Percentiles rank a stretch among this genome's conserved stretches.
Evolutionary conservation across 2,797 vertebrate species (phyloP).

Genomic region (Sebastes variabilis): DNA sequence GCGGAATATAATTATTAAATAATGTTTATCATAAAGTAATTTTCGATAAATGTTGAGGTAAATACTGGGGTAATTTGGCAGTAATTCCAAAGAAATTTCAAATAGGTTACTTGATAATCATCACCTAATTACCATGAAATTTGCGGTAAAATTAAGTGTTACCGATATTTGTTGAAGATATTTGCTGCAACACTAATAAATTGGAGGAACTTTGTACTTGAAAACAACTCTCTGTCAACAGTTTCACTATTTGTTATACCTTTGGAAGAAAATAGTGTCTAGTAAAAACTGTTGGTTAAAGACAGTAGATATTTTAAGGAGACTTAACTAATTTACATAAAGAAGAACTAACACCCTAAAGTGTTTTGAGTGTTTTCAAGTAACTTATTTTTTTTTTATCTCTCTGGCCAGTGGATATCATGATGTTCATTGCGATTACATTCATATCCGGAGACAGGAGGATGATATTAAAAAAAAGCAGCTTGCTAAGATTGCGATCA

Average conservation of each 20-base stretch:
- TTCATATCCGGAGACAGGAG: neutral
- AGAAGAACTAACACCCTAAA: neutral
- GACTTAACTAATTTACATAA: neutral
- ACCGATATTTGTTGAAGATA: neutral
- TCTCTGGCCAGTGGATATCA: neutral
- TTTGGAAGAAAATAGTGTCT: neutral
- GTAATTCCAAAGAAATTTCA: no score
- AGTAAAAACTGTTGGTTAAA: neutral
- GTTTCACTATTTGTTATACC: neutral
- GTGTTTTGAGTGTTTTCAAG: neutral
- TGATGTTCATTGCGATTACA: neutral
- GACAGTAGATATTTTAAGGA: neutral
- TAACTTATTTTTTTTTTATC: neutral
- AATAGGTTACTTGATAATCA: no score
- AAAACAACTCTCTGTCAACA: neutral
- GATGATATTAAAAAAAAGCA: neutral
- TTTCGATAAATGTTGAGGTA: no score
- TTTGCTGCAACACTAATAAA: neutral
- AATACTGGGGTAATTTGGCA: no score
- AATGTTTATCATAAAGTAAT: no score
- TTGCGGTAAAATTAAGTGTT: no score
- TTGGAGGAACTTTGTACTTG: neutral
- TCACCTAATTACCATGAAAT: no score
- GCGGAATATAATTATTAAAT: no score
- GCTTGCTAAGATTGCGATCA: rapidly evolving